A percentile compares a stretch with the other conserved stretches of the same genome.
phyloP scores from a whole-genome alignment of 2,888 invertebrate genomes.

The Ormyrus thymus region DNA sequence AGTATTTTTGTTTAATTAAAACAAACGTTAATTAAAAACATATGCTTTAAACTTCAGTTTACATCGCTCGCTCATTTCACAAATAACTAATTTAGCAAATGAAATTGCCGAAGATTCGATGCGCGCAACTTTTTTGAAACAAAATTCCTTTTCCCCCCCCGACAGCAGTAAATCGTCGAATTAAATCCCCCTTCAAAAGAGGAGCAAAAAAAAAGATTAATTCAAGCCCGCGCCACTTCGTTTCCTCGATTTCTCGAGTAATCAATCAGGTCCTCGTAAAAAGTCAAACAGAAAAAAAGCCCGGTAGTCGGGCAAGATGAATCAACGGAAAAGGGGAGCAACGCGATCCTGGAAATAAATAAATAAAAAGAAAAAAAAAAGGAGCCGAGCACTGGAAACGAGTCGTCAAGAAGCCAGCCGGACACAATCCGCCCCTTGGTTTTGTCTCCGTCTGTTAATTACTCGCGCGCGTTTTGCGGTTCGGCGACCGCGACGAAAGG shows the following conservation, averaged over 20 bases:
- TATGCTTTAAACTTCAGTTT: neutral
- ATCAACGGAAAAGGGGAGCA: neutral
- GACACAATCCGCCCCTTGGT: conserved; percentile 9
- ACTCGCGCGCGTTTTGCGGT: conserved; percentile 32
- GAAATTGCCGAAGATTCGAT: too few relatives aligned
- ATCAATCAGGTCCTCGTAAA: conserved; percentile 48
- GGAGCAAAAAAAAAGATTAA: neutral
- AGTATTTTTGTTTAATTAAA: neutral
- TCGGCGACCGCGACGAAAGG: conserved; percentile 30
- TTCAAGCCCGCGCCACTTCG: conserved; percentile 10
- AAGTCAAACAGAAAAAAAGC: conserved; percentile 28
- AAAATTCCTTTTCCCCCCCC: conserved; percentile 5
- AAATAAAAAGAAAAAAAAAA: conserved; percentile 12
- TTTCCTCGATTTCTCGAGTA: conserved; percentile 42
- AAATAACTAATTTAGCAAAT: too few relatives aligned
- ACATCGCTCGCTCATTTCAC: too few relatives aligned
- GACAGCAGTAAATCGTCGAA: conserved; percentile 43
- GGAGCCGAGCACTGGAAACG: neutral
- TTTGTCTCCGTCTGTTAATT: conserved; percentile 54
- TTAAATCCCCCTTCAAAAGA: conserved; percentile 31
- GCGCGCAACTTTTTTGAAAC: conserved; percentile 30
- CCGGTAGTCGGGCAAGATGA: neutral
- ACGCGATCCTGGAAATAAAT: neutral
- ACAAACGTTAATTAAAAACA: neutral
- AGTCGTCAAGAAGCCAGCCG: conserved; percentile 9